Percentiles rank a stretch among this genome's conserved stretches.
phyloP scores from a whole-genome alignment of 2,888 invertebrate genomes.

The Andrena haemorrhoa region DNA sequence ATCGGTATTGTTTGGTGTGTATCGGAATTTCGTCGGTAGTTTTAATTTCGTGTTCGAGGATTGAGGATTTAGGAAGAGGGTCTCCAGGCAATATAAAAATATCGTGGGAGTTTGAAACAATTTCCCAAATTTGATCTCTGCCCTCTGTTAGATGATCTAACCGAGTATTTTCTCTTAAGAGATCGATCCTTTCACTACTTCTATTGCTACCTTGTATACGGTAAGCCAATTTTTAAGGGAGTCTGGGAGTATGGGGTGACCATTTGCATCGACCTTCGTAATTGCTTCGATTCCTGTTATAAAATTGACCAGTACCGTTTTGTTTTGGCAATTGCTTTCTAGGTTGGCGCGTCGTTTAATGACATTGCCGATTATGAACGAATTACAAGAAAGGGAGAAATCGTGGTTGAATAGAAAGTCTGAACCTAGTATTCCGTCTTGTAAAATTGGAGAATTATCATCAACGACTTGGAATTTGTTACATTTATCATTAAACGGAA shows the following conservation, averaged over 20 bases:
- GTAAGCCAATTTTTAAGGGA: slow-evolving; percentile 5
- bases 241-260: not conserved
- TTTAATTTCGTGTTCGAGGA: slow-evolving; percentile 21
- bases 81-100: slow-evolving; percentile 5
- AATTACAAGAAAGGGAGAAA: not conserved
- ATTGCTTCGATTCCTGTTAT: slow-evolving; percentile 6
- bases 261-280: slow-evolving; percentile 12
- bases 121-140: not conserved
- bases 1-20: slow-evolving; percentile 20
- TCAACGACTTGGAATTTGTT: slow-evolving; percentile 5
- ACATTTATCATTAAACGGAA: not conserved
- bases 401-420: slow-evolving; percentile 5
- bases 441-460: slow-evolving; percentile 11
- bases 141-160: slow-evolving; percentile 6
- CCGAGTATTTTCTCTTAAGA: slow-evolving; percentile 12
- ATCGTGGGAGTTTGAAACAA: not conserved
- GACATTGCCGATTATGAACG: slow-evolving; percentile 11
- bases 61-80: slow-evolving; percentile 9
- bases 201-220: not conserved
- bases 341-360: not conserved
- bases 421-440: slow-evolving; percentile 16
- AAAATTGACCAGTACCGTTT: slow-evolving; percentile 13
- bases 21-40: slow-evolving; percentile 20
- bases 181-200: not conserved
- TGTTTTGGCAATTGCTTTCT: not conserved